phyloP scores from a whole-genome alignment of 2,888 invertebrate genomes.

The Brachypterus glaber region DNA sequence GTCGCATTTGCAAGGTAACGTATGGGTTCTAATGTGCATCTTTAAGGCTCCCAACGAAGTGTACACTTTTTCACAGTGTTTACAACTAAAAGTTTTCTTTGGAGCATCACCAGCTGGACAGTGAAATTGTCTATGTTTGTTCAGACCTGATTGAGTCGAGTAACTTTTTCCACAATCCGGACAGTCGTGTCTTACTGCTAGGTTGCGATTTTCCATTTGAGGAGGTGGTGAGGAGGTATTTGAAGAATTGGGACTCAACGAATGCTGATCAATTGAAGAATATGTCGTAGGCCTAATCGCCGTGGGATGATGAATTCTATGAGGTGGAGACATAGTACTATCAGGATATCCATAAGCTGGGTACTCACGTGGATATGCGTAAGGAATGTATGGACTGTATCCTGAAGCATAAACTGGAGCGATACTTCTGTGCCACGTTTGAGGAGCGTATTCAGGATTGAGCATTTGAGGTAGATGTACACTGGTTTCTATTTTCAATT shows the following conservation, averaged over 20 bases:
- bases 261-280: constrained; percentile 37
- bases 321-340: constrained; percentile 48
- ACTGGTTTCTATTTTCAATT: constrained; percentile 22
- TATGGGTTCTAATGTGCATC: constrained; percentile 97
- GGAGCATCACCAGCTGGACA: constrained; percentile 75
- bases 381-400: neutral
- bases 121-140: constrained; percentile 93
- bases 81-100: constrained; percentile 86
- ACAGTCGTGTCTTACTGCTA: constrained; percentile 67
- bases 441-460: constrained; percentile 37
- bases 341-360: constrained; percentile 42
- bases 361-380: constrained; percentile 9
- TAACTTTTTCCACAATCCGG: constrained; percentile 91
- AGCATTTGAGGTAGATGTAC: constrained; percentile 34
- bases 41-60: constrained; percentile 88
- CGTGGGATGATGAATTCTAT: constrained; percentile 43
- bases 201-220: constrained; percentile 35
- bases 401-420: constrained; percentile 32
- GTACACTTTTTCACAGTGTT: constrained; percentile 90
- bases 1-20: constrained; percentile 90
- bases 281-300: constrained; percentile 40
- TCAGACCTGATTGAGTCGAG: constrained; percentile 88
- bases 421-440: constrained; percentile 40
- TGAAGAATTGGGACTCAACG: constrained; percentile 39
- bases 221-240: constrained; percentile 35